Conservation (phyloP, 2,888 invertebrate genomes). For the Pocota personata region DNA sequence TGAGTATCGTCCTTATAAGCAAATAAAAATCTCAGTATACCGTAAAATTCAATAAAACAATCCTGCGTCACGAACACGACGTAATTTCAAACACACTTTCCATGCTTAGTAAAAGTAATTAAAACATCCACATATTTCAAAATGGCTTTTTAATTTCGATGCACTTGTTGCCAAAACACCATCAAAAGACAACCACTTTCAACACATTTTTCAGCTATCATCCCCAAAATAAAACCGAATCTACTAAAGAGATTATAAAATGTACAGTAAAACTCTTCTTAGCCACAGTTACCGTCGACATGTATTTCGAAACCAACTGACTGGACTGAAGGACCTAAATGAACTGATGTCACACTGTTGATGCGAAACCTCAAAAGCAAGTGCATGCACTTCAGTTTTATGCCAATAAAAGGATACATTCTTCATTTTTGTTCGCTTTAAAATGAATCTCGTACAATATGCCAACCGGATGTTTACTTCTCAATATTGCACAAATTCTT, state of each 20-base stretch:
- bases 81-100: not conserved
- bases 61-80: not conserved
- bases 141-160: not conserved
- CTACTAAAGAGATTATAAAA: constrained; percentile 5
- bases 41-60: not conserved
- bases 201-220: not conserved
- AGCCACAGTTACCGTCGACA: not conserved
- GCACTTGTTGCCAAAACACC: not conserved
- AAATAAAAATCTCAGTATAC: not conserved
- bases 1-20: not conserved
- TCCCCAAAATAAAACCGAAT: not conserved
- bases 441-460: constrained; percentile 44
- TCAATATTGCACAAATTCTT: not conserved
- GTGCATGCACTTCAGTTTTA: constrained; percentile 66
- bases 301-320: constrained; percentile 27
- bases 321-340: constrained; percentile 48
- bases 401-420: constrained; percentile 61
- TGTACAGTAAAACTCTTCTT: not conserved
- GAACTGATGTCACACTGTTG: constrained; percentile 60
- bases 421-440: constrained; percentile 38
- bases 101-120: not conserved
- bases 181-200: not conserved
- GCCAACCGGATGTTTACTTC: constrained; percentile 24
- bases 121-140: not conserved
- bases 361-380: constrained; percentile 54